Evolutionary conservation across 2,113 vertebrate species (phyloP), one percentile per base, ranked within the genome.

Genomic region (Xerus inauris): DNA sequence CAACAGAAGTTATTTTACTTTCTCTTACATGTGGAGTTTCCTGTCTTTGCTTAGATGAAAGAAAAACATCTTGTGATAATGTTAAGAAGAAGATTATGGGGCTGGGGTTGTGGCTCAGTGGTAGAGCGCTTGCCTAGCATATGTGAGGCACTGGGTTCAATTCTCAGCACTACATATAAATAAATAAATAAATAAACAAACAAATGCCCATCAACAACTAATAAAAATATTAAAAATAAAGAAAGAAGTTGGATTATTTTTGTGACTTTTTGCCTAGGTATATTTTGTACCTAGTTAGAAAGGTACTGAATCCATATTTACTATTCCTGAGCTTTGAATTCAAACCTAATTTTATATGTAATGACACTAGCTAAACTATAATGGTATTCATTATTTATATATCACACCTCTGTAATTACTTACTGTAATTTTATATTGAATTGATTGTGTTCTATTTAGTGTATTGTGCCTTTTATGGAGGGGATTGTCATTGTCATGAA

Each of bases 341-440:
- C 8, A 62, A 82, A 82, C 54, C 13, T 82, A 87, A 67, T 91
- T 92, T 94, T 89, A 64, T 24, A 51, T 81, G 26, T 87, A 75
- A 82, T 49, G 14, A 82, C 19, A 35, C 10, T 83, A 45, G 35
- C 9, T 69, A 69, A 80, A 59, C 9, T 82, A 47, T 49, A 69
- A 45, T 76, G n/a, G 32, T 89, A 76, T 69, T 54, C 77, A 7
- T 45, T 73, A 24, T 94, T 82, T 92, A 28, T 62, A 26, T 62
- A 62, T 28, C 24, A 59, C 90, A 69, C 11, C 24, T 76, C 67
- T 86, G 49, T 69, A 38, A 30, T 86, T 92, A 59, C 3, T 88
- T 89, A 38, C 35, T 93, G 10, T 73, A 57, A 65, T 79, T 35
- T 54, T 82, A 49, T 49, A 38, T 84, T 72, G 35, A 73, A 49